A percentile compares a stretch with the other conserved stretches of the same genome.
These are phyloP conservation scores for Piprites chloris DNA, from an alignment of 2,113 vertebrate species.

Conservation along the genomic window DNA sequence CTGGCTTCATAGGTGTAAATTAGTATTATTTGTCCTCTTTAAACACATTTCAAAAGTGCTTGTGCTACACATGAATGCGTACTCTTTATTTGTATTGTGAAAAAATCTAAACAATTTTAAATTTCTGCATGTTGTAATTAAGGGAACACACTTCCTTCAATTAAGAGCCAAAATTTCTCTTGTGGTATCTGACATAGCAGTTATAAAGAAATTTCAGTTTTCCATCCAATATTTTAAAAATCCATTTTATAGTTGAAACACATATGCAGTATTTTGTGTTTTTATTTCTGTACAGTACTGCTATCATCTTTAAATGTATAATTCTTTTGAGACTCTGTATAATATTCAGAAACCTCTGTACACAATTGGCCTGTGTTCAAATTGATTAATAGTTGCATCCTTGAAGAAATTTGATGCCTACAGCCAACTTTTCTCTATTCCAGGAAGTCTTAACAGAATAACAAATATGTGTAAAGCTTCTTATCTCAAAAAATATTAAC, in stretches of 20 bases:
- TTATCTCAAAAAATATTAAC: background rate
- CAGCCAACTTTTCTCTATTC: background rate
- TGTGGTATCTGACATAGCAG: background rate
- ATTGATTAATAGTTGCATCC: background rate
- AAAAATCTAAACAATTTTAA: background rate
- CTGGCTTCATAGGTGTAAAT: background rate
- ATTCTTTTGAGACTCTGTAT: background rate
- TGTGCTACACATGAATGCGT: background rate
- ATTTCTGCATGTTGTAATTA: background rate
- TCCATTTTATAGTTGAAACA: background rate
- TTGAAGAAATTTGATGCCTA: background rate
- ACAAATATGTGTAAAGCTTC: background rate
- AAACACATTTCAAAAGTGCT: background rate
- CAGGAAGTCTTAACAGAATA: background rate
- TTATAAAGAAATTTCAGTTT: background rate
- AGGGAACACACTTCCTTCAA: background rate
- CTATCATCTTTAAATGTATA: background rate
- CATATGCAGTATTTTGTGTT: rapidly evolving
- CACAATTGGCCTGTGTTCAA: background rate
- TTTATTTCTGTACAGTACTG: background rate
- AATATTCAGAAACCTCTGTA: background rate
- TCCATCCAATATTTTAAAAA: background rate
- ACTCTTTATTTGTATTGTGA: background rate
- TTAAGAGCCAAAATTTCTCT: background rate
- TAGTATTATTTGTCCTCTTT: background rate